Base-by-base conservation (phyloP, 2,113 vertebrate genomes). In the Paraplagusia blochii region DNA sequence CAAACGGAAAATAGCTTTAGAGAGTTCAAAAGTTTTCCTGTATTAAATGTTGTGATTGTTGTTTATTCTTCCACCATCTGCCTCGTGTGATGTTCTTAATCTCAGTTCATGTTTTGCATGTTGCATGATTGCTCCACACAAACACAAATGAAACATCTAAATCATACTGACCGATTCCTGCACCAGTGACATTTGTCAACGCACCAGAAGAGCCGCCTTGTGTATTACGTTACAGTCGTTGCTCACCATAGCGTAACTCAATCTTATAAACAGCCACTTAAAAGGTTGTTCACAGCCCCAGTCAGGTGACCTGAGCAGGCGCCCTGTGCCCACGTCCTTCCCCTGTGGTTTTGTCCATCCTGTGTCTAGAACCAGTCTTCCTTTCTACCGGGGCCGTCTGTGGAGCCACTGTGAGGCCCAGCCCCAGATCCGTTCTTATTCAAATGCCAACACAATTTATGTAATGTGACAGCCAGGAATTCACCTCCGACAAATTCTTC, bases 391-490 rank as follows among this genome's bases (percentile, higher is more conserved):
- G 56, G 58, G 55, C 60, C 74, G 74, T 76, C 35, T 64, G 66
- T 66, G 56, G 61, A 74, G 67, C 56, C 56, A 45, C 59, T 82
- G 51, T 47, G 63, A 77, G 75, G 73, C 80, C 67, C 40, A 36
- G 52, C 68, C 53, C 58, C 15, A 49, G 74, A 68, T 65, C 64
- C 45, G 39, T 62, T 76, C 75, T 67, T 60, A 70, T 85, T 88
- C 85, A 82, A 17, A 56, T 83, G 69, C 72, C 80, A 50, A 63
- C 48, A 43, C 59, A 43, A 89, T 89, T 88, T 90, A 89, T 88
- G 86, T 75, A 77, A 66, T 79, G 78, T 88, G 87, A 86, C 87
- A 88, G 85, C 83, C 72, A 88, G 83, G 88, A 91, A 90, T 90
- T 89, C 73, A 68, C 74, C 66, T 80, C 72, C 71, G 81, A 80